Percentiles rank a stretch among this genome's conserved stretches.
Evolutionary conservation across 2,113 vertebrate genomes (phyloP).

Genomic region (Pipa parva): DNA sequence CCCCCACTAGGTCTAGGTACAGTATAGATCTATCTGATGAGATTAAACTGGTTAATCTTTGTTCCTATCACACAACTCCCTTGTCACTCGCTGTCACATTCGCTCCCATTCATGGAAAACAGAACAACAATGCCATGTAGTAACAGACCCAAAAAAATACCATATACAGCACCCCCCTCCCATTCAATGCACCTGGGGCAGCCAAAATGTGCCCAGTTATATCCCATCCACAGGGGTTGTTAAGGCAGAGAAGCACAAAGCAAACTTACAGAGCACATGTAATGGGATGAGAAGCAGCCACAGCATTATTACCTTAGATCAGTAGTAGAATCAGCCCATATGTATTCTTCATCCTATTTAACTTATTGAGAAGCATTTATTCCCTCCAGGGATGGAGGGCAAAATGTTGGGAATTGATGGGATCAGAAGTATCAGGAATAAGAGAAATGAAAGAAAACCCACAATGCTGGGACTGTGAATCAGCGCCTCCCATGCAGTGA

Average conservation of each 20-base stretch:
- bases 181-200: no score
- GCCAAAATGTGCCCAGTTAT: no score
- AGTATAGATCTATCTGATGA: not conserved
- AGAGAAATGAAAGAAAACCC: not conserved
- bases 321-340: not conserved
- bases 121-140: conserved; percentile 10
- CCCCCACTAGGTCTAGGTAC: not conserved
- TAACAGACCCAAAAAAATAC: not conserved
- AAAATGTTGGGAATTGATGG: not conserved
- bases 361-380: not conserved
- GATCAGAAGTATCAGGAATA: not conserved
- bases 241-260: not conserved
- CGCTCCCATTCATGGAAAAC: conserved; percentile 8
- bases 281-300: not conserved
- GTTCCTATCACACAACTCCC: not conserved
- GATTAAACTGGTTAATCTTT: not conserved
- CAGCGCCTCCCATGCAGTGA: conserved; percentile 17
- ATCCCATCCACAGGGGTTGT: not conserved
- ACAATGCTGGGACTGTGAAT: not conserved
- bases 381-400: not conserved
- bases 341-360: not conserved
- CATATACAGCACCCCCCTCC: not conserved
- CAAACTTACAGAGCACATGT: not conserved
- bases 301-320: conserved; percentile 11
- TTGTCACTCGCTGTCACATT: conserved; percentile 21